Base-by-base conservation (phyloP, 2,888 invertebrate species). In the Nemurella pictetii region DNA sequence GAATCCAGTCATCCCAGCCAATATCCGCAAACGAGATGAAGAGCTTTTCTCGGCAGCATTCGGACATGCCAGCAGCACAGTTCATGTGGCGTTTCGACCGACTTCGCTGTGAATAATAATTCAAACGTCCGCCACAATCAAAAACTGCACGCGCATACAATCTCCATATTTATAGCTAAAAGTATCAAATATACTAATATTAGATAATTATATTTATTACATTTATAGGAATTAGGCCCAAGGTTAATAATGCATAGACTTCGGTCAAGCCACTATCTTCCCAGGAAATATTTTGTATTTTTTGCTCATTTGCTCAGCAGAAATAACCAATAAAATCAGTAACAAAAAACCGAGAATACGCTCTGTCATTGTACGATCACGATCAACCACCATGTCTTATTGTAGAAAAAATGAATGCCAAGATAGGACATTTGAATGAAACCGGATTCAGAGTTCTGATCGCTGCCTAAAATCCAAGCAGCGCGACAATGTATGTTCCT, bases 1-100 rank as follows among this genome's bases (percentile, higher is more conserved):
- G 93, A 86, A 97, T 96, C 97, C 97, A 97, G 89, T 96, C 95
- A 87, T 94, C 94, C 97, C 97, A 97, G 80, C 96, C 96, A 84
- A 97, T 94, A 75, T 96, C 96, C 86, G 94, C 94, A 89, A 97
- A 97, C 87, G 95, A 95, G 86, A 97, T 95, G 89, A 95, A 95
- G 0, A 97, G 92, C 73, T 95, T 94, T 89, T 97, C 96, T 20
- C 96, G 91, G 89, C 97, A 97, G 89, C 97, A 97, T 88, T 96
- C 96, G 55, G 93, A 94, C 86, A 94, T 91, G 1, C 93, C 93
- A 32, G 94, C 92, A 0, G 92, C 92, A 89, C 96, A 96, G 89
- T 95, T 95, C 12, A 95, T 90, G 30, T 94, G 93, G 0, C 95
- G 90, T 74, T 93, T 93, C 0, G 92, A 92, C 5, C 90, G 87